Conservation (phyloP, 1,140 invertebrate species). For the Teleogryllus occipitalis region DNA sequence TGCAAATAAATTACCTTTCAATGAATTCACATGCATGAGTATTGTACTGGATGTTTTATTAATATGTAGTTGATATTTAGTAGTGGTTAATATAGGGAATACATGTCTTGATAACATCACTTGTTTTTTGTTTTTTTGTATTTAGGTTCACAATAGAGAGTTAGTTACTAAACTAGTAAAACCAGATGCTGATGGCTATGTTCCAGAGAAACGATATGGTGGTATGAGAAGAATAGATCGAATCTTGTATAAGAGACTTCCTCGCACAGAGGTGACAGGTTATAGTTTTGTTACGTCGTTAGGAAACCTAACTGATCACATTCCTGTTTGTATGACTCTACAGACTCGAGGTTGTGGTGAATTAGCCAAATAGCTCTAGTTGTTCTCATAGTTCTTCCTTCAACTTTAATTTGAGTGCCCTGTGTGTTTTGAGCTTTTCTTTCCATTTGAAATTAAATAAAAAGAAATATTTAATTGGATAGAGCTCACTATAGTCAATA, state of each 20-base stretch:
- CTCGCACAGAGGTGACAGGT: constrained; percentile 21
- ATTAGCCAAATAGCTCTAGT: neutral
- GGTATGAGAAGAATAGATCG: constrained; percentile 27
- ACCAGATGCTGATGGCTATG: constrained; percentile 20
- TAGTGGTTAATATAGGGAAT: neutral
- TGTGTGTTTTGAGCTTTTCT: no score
- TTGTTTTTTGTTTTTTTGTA: neutral
- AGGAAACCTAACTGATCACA: constrained; percentile 25
- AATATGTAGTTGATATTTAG: neutral
- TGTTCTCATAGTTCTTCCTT: no score
- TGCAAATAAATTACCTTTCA: neutral
- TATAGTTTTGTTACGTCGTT: constrained; percentile 24
- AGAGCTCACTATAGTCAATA: no score
- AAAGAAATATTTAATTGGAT: no score
- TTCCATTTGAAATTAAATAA: no score
- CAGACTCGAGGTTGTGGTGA: neutral
- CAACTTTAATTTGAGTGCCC: no score
- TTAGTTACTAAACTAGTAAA: constrained; percentile 13
- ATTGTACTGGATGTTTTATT: neutral
- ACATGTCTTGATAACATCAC: neutral
- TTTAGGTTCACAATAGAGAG: constrained; percentile 22
- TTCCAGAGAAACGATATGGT: constrained; percentile 20
- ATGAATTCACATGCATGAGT: neutral
- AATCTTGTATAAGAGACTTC: constrained; percentile 23
- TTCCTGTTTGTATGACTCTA: constrained; percentile 25